These are phyloP conservation scores for Phylloscopus whistleri DNA, from an alignment of 2,113 vertebrate genomes.

Conservation along the genomic window DNA sequence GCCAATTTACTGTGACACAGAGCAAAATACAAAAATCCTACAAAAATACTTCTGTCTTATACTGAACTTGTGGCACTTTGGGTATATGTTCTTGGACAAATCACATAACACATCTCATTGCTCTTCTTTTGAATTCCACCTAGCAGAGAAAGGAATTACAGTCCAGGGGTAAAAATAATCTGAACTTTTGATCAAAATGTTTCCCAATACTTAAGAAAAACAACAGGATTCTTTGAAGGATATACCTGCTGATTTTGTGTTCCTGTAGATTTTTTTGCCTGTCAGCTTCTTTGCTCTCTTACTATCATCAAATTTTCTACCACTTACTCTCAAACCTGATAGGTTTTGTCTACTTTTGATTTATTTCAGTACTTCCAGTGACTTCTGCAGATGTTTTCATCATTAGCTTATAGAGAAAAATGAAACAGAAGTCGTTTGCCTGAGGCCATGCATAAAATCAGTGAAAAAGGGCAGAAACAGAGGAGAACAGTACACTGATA, in stretches of 20 bases:
- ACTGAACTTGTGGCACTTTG: no score
- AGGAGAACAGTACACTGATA: not conserved
- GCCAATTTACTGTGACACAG: not conserved
- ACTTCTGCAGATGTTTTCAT: not conserved
- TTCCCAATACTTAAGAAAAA: not conserved
- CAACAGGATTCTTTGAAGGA: not conserved
- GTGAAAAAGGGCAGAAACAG: not conserved
- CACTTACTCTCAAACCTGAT: not conserved
- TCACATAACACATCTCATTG: not conserved
- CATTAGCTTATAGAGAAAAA: not conserved
- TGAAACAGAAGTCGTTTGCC: not conserved
- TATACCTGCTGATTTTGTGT: not conserved
- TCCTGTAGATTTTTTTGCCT: not conserved
- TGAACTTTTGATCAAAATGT: not conserved
- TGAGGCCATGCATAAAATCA: not conserved
- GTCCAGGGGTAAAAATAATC: not conserved
- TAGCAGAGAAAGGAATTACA: not conserved
- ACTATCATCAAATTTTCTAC: not conserved
- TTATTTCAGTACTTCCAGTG: not conserved
- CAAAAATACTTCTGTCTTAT: not conserved
- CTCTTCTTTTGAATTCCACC: not conserved
- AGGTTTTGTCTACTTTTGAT: not conserved
- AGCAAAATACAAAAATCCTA: not conserved
- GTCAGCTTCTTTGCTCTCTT: not conserved
- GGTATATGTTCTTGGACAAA: not conserved